A percentile compares a stretch with the other conserved stretches of the same genome.
These are phyloP conservation scores for Lepilemur septentrionalis DNA, from an alignment of 2,797 vertebrate species.

Conservation along the genomic window DNA sequence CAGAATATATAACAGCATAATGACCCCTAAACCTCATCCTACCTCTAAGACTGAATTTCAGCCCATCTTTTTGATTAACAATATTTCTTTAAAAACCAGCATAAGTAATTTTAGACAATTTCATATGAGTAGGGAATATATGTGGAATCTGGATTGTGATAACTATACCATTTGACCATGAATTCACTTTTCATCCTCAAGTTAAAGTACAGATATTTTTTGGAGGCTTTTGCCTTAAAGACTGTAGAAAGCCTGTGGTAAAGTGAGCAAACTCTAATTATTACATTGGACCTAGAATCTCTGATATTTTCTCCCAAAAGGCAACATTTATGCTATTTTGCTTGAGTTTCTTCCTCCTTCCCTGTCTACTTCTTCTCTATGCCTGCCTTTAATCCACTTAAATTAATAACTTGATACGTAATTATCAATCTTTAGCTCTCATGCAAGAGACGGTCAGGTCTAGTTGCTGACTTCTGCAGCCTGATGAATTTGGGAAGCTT, in stretches of 20 bases:
- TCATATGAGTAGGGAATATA: not conserved
- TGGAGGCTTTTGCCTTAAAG: not conserved
- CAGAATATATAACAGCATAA: not conserved
- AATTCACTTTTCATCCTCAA: not conserved
- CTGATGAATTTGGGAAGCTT: not conserved
- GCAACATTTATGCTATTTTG: not conserved
- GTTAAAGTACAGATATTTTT: not conserved
- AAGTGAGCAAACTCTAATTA: not conserved
- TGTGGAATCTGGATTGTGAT: not conserved
- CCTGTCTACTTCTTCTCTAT: not conserved
- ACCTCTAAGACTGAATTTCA: not conserved
- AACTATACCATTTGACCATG: not conserved
- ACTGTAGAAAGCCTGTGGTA: not conserved
- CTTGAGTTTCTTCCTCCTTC: not conserved
- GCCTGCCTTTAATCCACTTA: not conserved
- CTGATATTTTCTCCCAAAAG: not conserved
- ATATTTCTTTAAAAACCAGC: slow-evolving; percentile 5
- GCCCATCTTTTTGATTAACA: not conserved
- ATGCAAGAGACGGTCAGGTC: not conserved
- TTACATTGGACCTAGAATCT: not conserved
- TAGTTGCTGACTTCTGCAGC: not conserved
- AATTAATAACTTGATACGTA: not conserved
- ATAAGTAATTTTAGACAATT: not conserved
- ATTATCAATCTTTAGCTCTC: not conserved
- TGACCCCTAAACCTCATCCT: not conserved